Evolutionary conservation across 2,113 vertebrate genomes (phyloP).

Genomic region (Vireo altiloquus): DNA sequence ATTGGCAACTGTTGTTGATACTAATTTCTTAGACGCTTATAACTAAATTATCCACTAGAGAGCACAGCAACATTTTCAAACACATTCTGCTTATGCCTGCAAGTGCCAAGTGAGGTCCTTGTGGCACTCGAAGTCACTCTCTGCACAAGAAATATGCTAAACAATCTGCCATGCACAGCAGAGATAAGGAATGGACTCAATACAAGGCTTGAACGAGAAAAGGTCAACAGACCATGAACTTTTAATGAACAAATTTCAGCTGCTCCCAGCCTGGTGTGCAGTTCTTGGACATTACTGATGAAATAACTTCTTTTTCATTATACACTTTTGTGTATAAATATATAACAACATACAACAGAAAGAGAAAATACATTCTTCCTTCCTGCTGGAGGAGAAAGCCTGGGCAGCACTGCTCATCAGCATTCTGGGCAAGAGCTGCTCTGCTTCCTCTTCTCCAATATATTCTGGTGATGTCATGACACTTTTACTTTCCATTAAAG

Average conservation of each 20-base stretch:
- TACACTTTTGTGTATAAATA: neutral
- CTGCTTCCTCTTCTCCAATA: neutral
- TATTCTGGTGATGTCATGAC: constrained; percentile 7
- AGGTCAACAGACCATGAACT: constrained; percentile 59
- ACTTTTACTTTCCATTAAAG: neutral
- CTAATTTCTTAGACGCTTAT: constrained; percentile 43
- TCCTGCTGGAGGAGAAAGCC: neutral
- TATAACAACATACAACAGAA: neutral
- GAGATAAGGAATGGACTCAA: constrained; percentile 36
- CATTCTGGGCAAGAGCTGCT: neutral
- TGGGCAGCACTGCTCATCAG: neutral
- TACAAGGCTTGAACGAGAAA: constrained; percentile 22
- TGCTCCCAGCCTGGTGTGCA: constrained; percentile 41
- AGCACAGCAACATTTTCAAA: constrained; percentile 69
- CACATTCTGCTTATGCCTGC: constrained; percentile 45
- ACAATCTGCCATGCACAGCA: constrained; percentile 58
- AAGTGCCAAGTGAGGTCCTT: constrained; percentile 17
- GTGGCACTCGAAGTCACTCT: constrained; percentile 26
- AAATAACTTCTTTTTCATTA: neutral
- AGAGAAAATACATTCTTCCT: constrained; percentile 12
- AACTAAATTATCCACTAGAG: constrained; percentile 70
- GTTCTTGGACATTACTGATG: constrained; percentile 10
- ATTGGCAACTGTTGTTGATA: constrained; percentile 43
- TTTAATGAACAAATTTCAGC: constrained; percentile 62
- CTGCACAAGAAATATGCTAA: constrained; percentile 47